Evolutionary conservation across 2,888 invertebrate species (phyloP), one percentile per base, ranked within the genome.

Genomic region (Timandra comae): DNA sequence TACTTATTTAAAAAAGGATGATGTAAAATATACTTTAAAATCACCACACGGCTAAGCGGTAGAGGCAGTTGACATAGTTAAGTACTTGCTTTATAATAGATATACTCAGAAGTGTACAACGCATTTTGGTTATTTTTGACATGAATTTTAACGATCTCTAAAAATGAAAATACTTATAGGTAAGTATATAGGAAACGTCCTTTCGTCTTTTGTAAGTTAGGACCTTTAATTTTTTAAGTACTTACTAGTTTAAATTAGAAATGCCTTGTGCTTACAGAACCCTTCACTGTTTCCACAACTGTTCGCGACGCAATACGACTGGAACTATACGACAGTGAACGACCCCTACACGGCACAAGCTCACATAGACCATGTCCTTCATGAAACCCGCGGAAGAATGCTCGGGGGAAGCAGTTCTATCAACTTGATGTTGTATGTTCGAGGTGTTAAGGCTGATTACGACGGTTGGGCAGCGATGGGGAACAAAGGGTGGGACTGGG

Each of bases 401-500:
- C 64, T 90, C 10, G 93, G 92, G 0, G 93, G 92, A 0, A 86
- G 87, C 5, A 90, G 90, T 30, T 76, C 84, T 0, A 75, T 90
- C 1, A 92, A 92, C 59, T 89, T 86, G 26, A 90, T 91, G 90
- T 52, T 89, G 2, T 90, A 92, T 50, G 69, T 89, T 0, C 74
- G 88, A 43, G 92, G 92, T 0, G 89, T 90, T 56, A 80, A 85
- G 19, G 63, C 60, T 3, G 91, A 92, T 56, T 92, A 88, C 52
- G 56, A 84, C 0, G 76, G 87, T 69, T 28, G 28, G 28, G 12
- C 11, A 26, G 11, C 9, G 7, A 9, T 20, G 20, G 20, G 20
- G 2, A 28, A 28, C 7, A 5, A 10, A 20, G 28, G 28, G 2
- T 28, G 68, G 69, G 50, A 61, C 12, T 65, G 56, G 62, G 38